These are phyloP conservation scores for Larimichthys polyactis DNA, from an alignment of 2,113 vertebrate genomes.

Conservation along the genomic window DNA sequence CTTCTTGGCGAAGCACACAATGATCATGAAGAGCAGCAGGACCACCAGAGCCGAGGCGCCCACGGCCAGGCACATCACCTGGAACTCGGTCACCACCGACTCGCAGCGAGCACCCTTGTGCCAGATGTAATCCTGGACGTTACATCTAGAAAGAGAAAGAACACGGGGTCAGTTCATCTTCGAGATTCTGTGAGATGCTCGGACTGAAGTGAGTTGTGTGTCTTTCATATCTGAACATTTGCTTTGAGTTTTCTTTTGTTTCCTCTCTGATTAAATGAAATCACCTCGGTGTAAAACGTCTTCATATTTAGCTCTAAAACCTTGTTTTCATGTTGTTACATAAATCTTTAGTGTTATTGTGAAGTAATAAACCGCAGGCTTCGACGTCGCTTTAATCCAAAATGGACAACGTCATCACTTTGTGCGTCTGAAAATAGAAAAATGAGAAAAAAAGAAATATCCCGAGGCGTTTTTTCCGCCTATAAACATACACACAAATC, in stretches of 20 bases:
- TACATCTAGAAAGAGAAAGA: slow-evolving; percentile 86
- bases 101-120: slow-evolving; percentile 96
- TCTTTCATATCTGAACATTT: slow-evolving; percentile 4
- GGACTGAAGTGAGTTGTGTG: neutral
- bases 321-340: slow-evolving; percentile 6
- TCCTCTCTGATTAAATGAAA: slow-evolving; percentile 28
- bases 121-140: slow-evolving; percentile 98
- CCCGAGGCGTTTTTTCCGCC: slow-evolving; percentile 30
- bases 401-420: slow-evolving; percentile 28
- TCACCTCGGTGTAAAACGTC: neutral
- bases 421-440: slow-evolving; percentile 48
- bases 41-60: slow-evolving; percentile 92
- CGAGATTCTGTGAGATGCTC: neutral
- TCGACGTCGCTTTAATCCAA: slow-evolving; percentile 5
- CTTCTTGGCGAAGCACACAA: slow-evolving; percentile 98
- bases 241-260: slow-evolving; percentile 22
- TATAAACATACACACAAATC: slow-evolving; percentile 20
- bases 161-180: neutral
- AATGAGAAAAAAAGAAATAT: slow-evolving; percentile 1
- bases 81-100: slow-evolving; percentile 97
- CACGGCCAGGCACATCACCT: slow-evolving; percentile 96
- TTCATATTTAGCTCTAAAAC: neutral
- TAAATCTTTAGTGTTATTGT: slow-evolving; percentile 2
- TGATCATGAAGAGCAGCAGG: slow-evolving; percentile 98
- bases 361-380: slow-evolving; percentile 1